These are phyloP conservation scores for Salvelinus alpinus DNA, from an alignment of 2,113 vertebrate genomes.

Conservation along the genomic window DNA sequence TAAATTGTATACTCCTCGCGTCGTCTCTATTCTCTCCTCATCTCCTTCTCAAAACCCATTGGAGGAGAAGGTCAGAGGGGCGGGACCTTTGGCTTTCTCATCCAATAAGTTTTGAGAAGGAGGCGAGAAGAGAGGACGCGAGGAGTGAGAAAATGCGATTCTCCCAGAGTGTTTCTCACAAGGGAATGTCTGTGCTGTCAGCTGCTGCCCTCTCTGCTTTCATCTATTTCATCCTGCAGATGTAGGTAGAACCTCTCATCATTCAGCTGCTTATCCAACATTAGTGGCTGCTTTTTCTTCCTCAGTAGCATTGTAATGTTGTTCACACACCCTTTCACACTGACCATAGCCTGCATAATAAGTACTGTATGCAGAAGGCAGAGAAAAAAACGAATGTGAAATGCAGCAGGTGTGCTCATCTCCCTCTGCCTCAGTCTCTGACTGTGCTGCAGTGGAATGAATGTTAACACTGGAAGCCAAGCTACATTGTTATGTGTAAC, in stretches of 20 bases:
- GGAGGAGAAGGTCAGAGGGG: too few relatives aligned
- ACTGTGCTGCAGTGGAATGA: slow-evolving; percentile 31
- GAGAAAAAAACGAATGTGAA: neutral
- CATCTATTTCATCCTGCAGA: slow-evolving; percentile 31
- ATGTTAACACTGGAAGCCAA: neutral
- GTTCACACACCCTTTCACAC: neutral
- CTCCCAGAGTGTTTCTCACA: neutral
- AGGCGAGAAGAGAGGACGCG: neutral
- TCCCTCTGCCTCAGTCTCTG: slow-evolving; percentile 17
- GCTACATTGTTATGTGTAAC: slow-evolving; percentile 29
- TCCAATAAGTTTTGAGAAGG: too few relatives aligned
- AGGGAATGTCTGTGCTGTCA: slow-evolving; percentile 35
- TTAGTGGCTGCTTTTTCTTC: neutral
- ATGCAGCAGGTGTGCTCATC: slow-evolving; percentile 35
- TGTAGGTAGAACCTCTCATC: slow-evolving; percentile 43
- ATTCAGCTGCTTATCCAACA: slow-evolving; percentile 13
- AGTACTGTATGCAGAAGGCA: neutral
- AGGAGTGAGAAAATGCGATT: neutral
- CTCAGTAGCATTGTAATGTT: neutral
- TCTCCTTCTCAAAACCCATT: too few relatives aligned
- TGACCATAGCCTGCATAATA: neutral
- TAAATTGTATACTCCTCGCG: too few relatives aligned
- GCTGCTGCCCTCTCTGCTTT: slow-evolving; percentile 51
- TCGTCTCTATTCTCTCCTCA: neutral
- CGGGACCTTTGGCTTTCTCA: too few relatives aligned